Base-by-base conservation (phyloP, 1,140 invertebrate species). In the Dendrolimus kikuchii region DNA sequence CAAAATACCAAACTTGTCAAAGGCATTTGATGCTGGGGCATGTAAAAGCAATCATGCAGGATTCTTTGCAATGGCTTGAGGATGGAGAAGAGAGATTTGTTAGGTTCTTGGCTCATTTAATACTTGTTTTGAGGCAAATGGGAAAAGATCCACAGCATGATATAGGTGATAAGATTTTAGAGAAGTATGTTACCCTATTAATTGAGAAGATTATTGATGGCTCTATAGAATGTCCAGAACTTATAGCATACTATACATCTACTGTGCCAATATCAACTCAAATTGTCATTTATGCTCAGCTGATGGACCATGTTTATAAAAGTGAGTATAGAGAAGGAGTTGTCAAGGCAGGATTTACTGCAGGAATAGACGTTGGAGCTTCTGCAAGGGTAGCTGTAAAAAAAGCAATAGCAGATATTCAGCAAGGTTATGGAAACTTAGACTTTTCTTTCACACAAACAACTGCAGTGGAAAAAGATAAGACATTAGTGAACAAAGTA, bases 331-430 rank as follows among this genome's bases (percentile, higher is more conserved):
- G 86, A 62, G 49, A 71, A 43, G 71, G 72, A 38, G 77, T 90
- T 46, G 84, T 88, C 4, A 79, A 88, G 54, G 88, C 89, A 41
- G 86, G 82, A 2, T 49, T 66, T 4, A 87, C 90, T 57, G 92
- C 91, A 38, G 93, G 93, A n/a, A 85, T 98, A 10, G 93, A 96
- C 86, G 90, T 97, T n/a, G 90, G 92, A 51, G 90, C 90, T 1
- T 95, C 97, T 38, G 96, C 95, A 0, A 93, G 93, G 71, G 83
- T 92, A 42, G 93, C 96, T 1, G 95, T 98, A 0, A 94, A 96
- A 69, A 93, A 91, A 71, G 92, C 95, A 45, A 88, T 91, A 46
- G 77, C 86, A 47, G 77, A 77, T 47, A 82, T 88, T 38, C 81
- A 86, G 50, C 68, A 79, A 59, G 74, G 79, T 5, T 81, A 84